Evolutionary conservation across 2,888 invertebrate species (phyloP).

Genomic region (Eupeodes luniger): DNA sequence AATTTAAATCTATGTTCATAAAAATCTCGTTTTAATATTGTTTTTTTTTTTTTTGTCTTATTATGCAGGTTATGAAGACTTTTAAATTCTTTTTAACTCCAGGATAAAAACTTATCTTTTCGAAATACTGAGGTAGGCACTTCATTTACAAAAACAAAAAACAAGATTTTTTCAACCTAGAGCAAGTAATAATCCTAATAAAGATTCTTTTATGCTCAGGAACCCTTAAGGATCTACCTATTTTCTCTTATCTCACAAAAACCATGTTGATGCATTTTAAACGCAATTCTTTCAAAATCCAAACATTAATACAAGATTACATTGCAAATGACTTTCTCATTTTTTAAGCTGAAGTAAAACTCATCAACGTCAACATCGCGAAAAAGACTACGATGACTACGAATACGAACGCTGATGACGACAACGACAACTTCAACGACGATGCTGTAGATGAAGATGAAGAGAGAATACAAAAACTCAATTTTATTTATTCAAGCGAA

Average conservation of each 20-base stretch:
- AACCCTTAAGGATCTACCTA: neutral
- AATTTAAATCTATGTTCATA: too few relatives aligned
- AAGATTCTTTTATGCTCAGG: neutral
- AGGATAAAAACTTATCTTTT: neutral
- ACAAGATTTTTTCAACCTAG: too few relatives aligned
- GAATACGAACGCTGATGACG: too few relatives aligned
- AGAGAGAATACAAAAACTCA: conserved; percentile 5
- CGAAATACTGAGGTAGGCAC: neutral
- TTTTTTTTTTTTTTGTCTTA: too few relatives aligned
- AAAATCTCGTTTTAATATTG: too few relatives aligned
- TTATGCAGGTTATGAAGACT: too few relatives aligned
- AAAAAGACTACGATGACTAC: neutral
- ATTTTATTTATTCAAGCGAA: conserved; percentile 35
- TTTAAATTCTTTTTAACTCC: too few relatives aligned
- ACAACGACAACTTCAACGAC: neutral
- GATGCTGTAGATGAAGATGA: neutral
- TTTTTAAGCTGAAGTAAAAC: conserved; percentile 12
- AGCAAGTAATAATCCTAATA: neutral
- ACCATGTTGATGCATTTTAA: neutral
- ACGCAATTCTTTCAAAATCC: neutral
- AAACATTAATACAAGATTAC: conserved; percentile 17
- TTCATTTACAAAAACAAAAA: too few relatives aligned
- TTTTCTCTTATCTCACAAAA: neutral
- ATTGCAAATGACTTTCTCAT: conserved; percentile 33
- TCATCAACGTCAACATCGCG: conserved; percentile 17